phyloP scores from a whole-genome alignment of 2,113 vertebrate species.

The Microtus richardsoni region DNA sequence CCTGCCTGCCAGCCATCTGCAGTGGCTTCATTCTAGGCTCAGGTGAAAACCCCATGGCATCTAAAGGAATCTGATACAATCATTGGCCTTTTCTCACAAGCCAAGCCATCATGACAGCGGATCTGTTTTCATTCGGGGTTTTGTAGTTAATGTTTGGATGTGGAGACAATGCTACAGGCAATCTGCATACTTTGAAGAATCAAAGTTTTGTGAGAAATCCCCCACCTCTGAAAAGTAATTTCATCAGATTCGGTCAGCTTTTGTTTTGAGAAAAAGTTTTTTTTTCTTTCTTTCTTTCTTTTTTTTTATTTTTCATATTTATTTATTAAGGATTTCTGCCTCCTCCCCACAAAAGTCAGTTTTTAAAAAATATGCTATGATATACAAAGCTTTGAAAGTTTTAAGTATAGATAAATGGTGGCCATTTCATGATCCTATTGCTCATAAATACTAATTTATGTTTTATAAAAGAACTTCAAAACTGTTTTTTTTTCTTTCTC shows the following conservation, averaged over 20 bases:
- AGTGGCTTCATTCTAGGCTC: neutral
- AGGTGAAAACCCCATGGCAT: neutral
- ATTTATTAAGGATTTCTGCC: no score
- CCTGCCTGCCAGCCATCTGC: no score
- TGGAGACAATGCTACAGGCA: neutral
- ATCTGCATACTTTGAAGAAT: neutral
- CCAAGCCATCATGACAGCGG: neutral
- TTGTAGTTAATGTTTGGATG: neutral
- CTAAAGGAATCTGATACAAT: neutral
- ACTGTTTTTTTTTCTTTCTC: neutral
- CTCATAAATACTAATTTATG: neutral
- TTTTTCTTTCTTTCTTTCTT: no score
- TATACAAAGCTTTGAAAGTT: conserved; percentile 34
- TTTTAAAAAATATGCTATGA: neutral
- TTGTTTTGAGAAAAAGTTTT: neutral
- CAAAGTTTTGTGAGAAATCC: neutral
- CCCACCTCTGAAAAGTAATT: neutral
- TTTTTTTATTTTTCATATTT: no score
- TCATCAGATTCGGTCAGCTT: neutral
- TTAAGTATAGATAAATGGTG: conserved; percentile 14
- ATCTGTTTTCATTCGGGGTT: neutral
- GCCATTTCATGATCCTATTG: neutral
- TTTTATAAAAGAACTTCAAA: neutral
- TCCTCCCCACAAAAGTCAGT: no score
- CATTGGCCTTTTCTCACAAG: neutral